Evolutionary conservation across 2,888 invertebrate genomes (phyloP).

Genomic region (Apamea crenata): DNA sequence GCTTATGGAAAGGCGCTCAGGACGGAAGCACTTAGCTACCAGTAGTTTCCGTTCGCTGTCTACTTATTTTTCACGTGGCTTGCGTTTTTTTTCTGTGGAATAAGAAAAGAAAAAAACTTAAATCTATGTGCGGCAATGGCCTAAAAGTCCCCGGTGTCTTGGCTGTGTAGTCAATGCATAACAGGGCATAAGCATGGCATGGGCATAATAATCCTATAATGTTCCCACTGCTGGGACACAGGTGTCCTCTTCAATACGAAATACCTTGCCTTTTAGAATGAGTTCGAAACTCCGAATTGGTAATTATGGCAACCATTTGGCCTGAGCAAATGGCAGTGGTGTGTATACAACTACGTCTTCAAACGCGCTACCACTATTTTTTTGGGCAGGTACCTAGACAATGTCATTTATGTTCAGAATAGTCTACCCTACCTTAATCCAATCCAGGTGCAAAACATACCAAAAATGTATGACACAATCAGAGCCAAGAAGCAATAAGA

Average conservation of each 20-base stretch:
- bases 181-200: too few relatives aligned
- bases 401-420: too few relatives aligned
- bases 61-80: neutral
- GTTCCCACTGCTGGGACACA: neutral
- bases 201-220: neutral
- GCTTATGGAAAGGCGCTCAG: constrained; percentile 6
- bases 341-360: neutral
- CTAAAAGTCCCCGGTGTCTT: neutral
- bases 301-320: neutral
- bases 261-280: neutral
- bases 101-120: neutral
- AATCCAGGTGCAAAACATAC: neutral
- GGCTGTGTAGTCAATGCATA: neutral
- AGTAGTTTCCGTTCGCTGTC: constrained; percentile 9
- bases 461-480: constrained; percentile 6
- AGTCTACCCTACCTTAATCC: neutral
- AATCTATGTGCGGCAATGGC: neutral
- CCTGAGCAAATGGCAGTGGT: too few relatives aligned
- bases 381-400: neutral
- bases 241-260: neutral
- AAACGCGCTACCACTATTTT: neutral
- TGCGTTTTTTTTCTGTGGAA: neutral
- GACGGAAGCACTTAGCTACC: constrained; percentile 21
- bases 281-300: neutral
- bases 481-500: constrained; percentile 3